Conservation (phyloP, 2,113 vertebrate genomes). For the Gallinago paraguaiae region DNA sequence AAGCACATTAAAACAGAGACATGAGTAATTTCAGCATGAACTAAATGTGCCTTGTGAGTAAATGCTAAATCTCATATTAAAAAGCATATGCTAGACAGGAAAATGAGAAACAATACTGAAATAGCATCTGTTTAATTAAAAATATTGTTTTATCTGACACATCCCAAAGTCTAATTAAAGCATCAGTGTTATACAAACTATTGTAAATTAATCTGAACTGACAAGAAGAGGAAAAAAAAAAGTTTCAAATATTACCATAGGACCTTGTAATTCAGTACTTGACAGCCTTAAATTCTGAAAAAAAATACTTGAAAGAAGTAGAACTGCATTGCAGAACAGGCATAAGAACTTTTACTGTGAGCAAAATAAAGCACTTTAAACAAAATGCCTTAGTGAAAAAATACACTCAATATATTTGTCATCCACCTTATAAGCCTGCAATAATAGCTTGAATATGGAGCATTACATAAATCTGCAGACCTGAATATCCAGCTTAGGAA, state of each 20-base stretch:
- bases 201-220: not conserved
- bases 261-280: not conserved
- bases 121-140: not conserved
- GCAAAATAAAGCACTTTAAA: not conserved
- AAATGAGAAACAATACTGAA: not conserved
- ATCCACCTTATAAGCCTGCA: not conserved
- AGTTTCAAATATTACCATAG: not conserved
- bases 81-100: not conserved
- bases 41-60: not conserved
- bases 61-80: not conserved
- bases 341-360: not conserved
- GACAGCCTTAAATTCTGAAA: not conserved
- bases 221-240: not conserved
- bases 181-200: not conserved
- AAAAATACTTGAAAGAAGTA: not conserved
- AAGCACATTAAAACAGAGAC: not conserved
- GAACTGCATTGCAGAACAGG: not conserved
- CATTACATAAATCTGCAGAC: not conserved
- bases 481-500: not conserved
- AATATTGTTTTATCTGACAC: not conserved
- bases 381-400: not conserved
- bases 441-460: not conserved
- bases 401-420: not conserved
- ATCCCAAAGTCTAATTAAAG: not conserved
- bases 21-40: not conserved